Percentiles rank a stretch among this genome's conserved stretches.
Conservation (phyloP, 2,113 vertebrate genomes). For the Balaenoptera acutorostrata region DNA sequence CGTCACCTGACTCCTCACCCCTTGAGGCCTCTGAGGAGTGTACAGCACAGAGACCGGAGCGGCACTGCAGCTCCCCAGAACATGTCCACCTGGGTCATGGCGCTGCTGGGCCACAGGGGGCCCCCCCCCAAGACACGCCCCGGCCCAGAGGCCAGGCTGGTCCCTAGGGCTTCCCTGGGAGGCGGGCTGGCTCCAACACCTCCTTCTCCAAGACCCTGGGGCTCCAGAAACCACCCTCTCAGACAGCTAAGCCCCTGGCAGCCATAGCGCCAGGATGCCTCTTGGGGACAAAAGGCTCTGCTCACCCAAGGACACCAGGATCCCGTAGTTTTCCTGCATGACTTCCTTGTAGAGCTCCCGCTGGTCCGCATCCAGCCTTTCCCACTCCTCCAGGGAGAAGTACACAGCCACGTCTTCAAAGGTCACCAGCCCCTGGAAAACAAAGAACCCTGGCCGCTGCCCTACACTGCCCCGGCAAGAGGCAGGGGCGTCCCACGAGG, state of each 20-base stretch:
- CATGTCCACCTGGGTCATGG: neutral
- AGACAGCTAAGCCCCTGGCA: neutral
- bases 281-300: neutral
- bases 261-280: no score
- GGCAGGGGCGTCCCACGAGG: neutral
- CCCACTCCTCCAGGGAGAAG: conserved; percentile 72
- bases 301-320: conserved; percentile 71
- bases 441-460: neutral
- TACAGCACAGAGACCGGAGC: neutral
- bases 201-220: neutral
- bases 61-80: neutral
- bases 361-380: conserved; percentile 39
- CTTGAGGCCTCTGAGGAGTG: neutral
- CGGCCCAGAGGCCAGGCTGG: neutral
- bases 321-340: conserved; percentile 73
- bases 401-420: conserved; percentile 73
- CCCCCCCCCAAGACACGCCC: neutral
- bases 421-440: conserved; percentile 67
- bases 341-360: conserved; percentile 64
- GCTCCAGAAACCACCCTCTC: neutral
- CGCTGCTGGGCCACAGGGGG: accelerated
- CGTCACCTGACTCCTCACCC: neutral
- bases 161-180: neutral
- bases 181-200: neutral
- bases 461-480: neutral